Evolutionary conservation across 2,797 vertebrate genomes (phyloP).

Genomic region (Glossophaga mutica): DNA sequence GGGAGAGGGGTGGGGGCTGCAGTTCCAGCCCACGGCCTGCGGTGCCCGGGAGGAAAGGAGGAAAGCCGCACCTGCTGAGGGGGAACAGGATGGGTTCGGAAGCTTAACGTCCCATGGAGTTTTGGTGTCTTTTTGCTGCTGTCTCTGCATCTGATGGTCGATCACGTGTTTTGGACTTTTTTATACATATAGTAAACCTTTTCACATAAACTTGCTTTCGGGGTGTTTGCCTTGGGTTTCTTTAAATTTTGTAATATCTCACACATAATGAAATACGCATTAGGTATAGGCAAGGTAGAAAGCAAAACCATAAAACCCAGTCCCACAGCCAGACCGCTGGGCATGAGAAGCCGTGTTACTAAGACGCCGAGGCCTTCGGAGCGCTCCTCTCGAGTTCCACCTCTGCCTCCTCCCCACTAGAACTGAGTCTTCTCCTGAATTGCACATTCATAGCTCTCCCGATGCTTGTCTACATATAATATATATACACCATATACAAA

Average conservation of each 20-base stretch:
- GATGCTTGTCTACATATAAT: not conserved
- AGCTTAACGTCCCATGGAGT: not conserved
- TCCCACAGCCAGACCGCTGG: not conserved
- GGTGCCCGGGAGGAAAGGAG: fast-evolving
- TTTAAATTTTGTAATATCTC: slow-evolving; percentile 46
- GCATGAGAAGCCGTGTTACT: not conserved
- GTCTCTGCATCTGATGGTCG: not conserved
- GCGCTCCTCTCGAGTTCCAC: not conserved
- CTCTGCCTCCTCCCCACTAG: not conserved
- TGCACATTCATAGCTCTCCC: not conserved
- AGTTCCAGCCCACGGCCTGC: fast-evolving
- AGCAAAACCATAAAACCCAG: not conserved
- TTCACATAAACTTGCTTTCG: slow-evolving; percentile 10
- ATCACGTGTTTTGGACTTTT: not conserved
- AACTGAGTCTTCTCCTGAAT: fast-evolving
- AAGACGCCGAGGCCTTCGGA: not conserved
- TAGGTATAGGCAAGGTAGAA: not conserved
- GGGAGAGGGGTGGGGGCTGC: not conserved
- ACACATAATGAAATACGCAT: slow-evolving; percentile 14
- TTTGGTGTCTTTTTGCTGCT: not conserved
- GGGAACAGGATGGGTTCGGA: not conserved
- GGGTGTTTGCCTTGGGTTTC: slow-evolving; percentile 13
- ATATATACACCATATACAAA: not conserved
- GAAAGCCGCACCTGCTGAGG: not conserved
- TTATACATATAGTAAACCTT: not conserved